phyloP scores from a whole-genome alignment of 2,888 invertebrate genomes.

The Pedicia rivosa region DNA sequence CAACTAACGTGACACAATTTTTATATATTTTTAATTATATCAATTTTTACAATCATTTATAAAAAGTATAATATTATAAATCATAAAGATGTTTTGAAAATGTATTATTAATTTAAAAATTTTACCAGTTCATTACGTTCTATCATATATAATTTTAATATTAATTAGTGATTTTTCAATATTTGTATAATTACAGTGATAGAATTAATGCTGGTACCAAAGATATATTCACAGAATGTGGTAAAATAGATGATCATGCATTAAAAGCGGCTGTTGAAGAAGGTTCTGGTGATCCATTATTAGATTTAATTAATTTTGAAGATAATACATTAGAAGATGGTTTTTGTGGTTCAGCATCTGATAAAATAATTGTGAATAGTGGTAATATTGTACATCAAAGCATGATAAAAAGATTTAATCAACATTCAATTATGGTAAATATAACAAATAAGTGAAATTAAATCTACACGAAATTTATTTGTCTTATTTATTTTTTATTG shows the following conservation, averaged over 20 bases:
- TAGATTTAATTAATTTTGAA: constrained; percentile 71
- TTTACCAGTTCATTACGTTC: constrained; percentile 87
- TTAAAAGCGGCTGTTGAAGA: constrained; percentile 59
- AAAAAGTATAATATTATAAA: too few species aligned
- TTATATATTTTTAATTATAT: too few species aligned
- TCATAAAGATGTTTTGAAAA: too few species aligned
- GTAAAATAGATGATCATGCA: constrained; percentile 82
- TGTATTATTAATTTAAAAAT: too few species aligned
- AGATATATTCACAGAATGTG: constrained; percentile 96
- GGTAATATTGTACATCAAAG: constrained; percentile 68
- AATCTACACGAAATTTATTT: background rate
- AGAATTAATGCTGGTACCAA: constrained; percentile 78
- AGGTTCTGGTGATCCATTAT: constrained; percentile 63
- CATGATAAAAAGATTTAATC: constrained; percentile 92
- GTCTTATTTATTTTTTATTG: constrained; percentile 1
- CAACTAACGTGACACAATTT: too few species aligned
- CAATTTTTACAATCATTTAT: too few species aligned
- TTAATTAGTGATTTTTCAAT: constrained; percentile 99
- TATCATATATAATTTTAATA: constrained; percentile 93
- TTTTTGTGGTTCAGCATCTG: constrained; percentile 35
- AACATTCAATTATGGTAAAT: constrained; percentile 89
- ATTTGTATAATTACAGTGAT: constrained; percentile 96
- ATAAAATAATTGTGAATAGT: constrained; percentile 25
- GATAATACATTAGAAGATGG: constrained; percentile 49
- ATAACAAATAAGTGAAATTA: background rate